A percentile compares a stretch with the other conserved stretches of the same genome.
phyloP scores from a whole-genome alignment of 2,113 vertebrate species.

The Nestor notabilis region DNA sequence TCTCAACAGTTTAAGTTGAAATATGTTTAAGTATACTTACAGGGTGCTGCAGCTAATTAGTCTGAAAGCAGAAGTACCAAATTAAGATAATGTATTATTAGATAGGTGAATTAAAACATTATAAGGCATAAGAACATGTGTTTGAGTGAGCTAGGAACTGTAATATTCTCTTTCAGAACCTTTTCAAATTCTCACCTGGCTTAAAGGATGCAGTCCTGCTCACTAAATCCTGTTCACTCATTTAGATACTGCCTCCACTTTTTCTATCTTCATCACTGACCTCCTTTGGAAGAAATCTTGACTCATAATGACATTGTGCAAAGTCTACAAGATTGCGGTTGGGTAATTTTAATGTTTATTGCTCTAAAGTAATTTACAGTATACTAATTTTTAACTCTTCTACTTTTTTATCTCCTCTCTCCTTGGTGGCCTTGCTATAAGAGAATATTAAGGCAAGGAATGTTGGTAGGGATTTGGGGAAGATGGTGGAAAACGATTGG shows the following conservation, averaged over 20 bases:
- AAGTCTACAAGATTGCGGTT: background rate
- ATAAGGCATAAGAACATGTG: background rate
- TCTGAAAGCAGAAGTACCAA: background rate
- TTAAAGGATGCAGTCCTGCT: background rate
- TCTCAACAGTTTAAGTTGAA: background rate
- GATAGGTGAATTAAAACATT: background rate
- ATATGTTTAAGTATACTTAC: background rate
- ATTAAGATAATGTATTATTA: background rate
- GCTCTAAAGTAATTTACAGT: background rate
- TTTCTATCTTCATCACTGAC: background rate
- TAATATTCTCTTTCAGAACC: background rate
- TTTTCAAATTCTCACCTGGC: background rate
- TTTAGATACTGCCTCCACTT: background rate
- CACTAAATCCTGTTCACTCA: background rate
- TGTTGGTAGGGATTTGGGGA: background rate
- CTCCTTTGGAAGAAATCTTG: background rate
- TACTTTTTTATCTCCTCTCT: background rate
- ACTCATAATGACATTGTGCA: background rate
- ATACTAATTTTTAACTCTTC: background rate
- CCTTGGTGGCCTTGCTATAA: background rate
- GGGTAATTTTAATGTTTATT: background rate
- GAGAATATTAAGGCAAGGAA: background rate
- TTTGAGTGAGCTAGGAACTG: background rate
- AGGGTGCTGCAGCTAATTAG: background rate
- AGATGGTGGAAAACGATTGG: background rate